Conservation (phyloP, 2,113 vertebrate species). For the Chaetura pelagica region DNA sequence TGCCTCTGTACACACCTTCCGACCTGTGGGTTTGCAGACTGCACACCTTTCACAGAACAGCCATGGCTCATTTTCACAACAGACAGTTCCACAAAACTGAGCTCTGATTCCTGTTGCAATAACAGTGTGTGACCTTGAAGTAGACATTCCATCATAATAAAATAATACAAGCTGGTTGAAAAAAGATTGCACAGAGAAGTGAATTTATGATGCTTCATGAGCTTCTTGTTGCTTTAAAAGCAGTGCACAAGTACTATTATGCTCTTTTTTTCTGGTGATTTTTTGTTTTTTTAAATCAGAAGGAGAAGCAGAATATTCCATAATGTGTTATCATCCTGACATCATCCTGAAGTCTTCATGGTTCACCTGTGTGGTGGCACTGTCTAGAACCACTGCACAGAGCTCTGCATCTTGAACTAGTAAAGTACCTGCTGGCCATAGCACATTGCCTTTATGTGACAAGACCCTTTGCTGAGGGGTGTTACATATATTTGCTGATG, state of each 20-base stretch:
- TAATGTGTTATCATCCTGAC: background rate
- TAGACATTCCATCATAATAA: background rate
- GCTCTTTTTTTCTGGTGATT: accelerated
- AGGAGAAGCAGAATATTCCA: background rate
- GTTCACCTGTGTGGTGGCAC: background rate
- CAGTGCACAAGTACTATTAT: background rate
- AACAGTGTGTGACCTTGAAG: background rate
- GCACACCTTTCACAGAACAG: background rate
- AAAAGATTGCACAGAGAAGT: background rate
- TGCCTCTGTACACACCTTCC: background rate
- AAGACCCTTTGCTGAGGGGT: background rate
- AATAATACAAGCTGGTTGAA: accelerated
- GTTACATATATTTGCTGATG: background rate
- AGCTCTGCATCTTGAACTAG: background rate
- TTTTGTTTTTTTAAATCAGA: background rate
- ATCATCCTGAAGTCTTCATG: background rate
- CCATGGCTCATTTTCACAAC: background rate
- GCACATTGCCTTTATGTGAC: background rate
- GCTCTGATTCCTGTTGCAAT: background rate
- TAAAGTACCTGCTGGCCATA: background rate
- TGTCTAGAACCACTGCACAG: background rate
- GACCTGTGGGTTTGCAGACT: background rate
- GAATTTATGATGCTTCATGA: background rate
- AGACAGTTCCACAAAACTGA: background rate
- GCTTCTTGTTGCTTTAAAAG: background rate